Conservation (phyloP, 2,113 vertebrate species). For the Otus sunia region DNA sequence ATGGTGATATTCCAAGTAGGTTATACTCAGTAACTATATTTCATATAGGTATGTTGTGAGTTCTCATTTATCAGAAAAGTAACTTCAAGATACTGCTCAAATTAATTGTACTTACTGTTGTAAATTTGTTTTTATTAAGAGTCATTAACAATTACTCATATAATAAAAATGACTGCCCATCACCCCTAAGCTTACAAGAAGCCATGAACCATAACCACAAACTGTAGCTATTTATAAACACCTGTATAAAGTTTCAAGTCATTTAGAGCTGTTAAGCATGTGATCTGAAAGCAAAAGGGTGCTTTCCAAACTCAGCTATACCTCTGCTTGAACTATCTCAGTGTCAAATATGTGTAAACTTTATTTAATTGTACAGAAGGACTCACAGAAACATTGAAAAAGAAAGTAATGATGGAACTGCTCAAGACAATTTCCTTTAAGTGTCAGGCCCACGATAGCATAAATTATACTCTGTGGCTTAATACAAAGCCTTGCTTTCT, state of each 20-base stretch:
- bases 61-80: neutral
- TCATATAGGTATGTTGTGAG: neutral
- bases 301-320: neutral
- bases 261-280: neutral
- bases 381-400: neutral
- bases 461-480: neutral
- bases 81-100: neutral
- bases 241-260: neutral
- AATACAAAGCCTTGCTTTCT: neutral
- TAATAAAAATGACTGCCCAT: neutral
- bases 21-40: neutral
- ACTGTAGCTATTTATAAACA: slow-evolving; percentile 4
- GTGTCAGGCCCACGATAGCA: neutral
- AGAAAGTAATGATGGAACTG: neutral
- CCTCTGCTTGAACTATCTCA: neutral
- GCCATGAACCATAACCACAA: neutral
- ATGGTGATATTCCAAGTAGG: neutral
- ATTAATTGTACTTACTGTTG: neutral
- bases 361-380: neutral
- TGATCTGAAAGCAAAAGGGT: neutral
- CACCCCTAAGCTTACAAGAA: neutral
- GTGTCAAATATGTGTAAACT: neutral
- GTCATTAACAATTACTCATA: neutral
- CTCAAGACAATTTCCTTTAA: neutral
- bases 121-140: neutral